Evolutionary conservation across 2,797 vertebrate species (phyloP).

Genomic region (Pteronotus mesoamericanus): DNA sequence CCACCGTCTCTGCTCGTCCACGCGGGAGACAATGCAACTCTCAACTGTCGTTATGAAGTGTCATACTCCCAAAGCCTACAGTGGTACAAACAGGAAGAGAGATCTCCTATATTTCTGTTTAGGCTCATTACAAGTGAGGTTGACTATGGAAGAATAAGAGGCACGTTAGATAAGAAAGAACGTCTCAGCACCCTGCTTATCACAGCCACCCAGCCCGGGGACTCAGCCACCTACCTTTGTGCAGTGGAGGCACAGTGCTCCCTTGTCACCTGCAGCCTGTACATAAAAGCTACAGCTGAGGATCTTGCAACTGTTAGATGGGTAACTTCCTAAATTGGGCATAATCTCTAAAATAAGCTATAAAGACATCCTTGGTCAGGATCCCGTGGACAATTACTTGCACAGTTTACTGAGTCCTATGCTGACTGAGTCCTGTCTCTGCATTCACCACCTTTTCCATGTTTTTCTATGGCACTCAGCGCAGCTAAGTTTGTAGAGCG

Average conservation of each 20-base stretch:
- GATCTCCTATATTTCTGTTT: not conserved
- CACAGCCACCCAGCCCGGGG: not conserved
- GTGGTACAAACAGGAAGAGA: conserved; percentile 11
- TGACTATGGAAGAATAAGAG: not conserved
- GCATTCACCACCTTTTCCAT: not conserved
- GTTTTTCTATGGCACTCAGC: not conserved
- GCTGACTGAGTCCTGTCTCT: not conserved
- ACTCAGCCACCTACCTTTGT: conserved; percentile 40
- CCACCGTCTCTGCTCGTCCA: not conserved
- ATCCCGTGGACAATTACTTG: not conserved
- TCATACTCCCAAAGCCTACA: not conserved
- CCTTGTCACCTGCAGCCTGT: not conserved
- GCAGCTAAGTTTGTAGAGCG: not conserved
- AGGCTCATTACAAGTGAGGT: not conserved
- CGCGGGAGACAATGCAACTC: not conserved
- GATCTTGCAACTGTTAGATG: not conserved
- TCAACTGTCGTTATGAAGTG: not conserved
- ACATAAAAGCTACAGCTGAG: not conserved
- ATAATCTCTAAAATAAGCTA: not conserved
- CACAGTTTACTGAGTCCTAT: not conserved
- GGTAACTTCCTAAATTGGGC: not conserved
- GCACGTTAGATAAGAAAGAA: not conserved
- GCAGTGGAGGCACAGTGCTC: not conserved
- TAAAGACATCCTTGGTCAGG: not conserved
- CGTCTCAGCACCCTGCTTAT: not conserved